phyloP scores from a whole-genome alignment of 2,113 vertebrate species.

The Toxostoma redivivum region DNA sequence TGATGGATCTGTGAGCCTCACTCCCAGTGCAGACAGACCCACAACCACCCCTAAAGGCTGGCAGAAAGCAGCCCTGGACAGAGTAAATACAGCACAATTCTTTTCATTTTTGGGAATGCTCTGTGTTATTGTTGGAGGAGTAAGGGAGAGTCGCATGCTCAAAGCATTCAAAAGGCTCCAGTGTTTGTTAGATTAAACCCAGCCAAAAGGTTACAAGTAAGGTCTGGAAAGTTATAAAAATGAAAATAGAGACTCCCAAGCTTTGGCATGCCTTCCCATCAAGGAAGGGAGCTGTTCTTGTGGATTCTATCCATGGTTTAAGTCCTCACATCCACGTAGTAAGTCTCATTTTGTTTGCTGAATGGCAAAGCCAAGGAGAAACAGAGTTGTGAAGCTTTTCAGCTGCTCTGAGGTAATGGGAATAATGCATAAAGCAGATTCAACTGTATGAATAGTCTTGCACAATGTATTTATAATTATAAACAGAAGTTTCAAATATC shows the following conservation, averaged over 20 bases:
- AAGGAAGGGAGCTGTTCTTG: neutral
- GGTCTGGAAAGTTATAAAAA: neutral
- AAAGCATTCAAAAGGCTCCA: neutral
- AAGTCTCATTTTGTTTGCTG: accelerated
- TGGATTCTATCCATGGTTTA: accelerated
- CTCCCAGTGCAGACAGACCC: neutral
- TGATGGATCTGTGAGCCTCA: neutral
- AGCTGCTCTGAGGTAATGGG: neutral
- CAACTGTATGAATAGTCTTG: neutral
- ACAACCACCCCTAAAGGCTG: neutral
- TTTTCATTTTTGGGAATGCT: neutral
- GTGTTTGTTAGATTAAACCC: neutral
- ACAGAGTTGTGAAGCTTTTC: neutral
- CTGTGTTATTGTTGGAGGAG: neutral
- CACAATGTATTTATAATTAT: slow-evolving; percentile 15
- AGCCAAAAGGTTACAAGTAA: neutral
- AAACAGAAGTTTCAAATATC: neutral
- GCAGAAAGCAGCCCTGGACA: neutral
- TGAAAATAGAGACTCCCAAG: neutral
- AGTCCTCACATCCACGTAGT: neutral
- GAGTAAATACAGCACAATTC: neutral
- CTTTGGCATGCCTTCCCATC: neutral
- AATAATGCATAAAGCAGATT: neutral
- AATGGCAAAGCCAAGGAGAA: neutral
- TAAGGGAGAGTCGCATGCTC: neutral